These are phyloP conservation scores for Otolemur garnettii DNA, from an alignment of 2,113 vertebrate species.

Conservation along the genomic window DNA sequence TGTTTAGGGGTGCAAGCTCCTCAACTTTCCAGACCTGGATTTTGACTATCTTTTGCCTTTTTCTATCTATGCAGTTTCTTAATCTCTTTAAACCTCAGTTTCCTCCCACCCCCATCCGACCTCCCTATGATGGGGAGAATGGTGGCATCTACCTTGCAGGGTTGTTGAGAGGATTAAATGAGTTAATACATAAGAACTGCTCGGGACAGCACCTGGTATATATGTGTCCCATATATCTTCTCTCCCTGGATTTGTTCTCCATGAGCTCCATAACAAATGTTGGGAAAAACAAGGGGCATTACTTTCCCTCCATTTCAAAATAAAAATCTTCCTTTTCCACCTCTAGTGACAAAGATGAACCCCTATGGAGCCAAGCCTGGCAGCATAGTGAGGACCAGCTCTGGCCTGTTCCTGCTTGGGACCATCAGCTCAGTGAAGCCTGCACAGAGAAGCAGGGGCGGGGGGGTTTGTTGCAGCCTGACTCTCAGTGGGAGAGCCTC, in stretches of 20 bases:
- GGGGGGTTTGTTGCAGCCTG: not conserved
- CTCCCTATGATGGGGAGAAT: not conserved
- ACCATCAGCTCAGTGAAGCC: not conserved
- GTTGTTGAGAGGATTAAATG: not conserved
- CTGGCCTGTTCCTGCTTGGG: not conserved
- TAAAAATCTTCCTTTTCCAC: not conserved
- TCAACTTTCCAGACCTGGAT: not conserved
- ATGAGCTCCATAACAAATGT: not conserved
- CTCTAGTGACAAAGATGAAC: not conserved
- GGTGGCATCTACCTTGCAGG: not conserved
- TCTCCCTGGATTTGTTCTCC: not conserved
- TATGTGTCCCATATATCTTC: not conserved
- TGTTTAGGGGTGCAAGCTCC: not conserved
- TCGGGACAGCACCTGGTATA: not conserved
- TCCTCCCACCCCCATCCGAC: not conserved
- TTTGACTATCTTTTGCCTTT: not conserved
- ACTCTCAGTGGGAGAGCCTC: not conserved
- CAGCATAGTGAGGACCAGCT: not conserved
- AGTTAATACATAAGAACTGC: not conserved
- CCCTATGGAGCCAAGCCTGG: not conserved
- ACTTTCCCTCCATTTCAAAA: not conserved
- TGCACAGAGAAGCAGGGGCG: not conserved
- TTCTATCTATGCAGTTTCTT: not conserved
- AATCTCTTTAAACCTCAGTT: not conserved
- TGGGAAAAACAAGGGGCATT: not conserved